Conservation (phyloP, 2,888 invertebrate species). For the Pachymerium ferrugineum region DNA sequence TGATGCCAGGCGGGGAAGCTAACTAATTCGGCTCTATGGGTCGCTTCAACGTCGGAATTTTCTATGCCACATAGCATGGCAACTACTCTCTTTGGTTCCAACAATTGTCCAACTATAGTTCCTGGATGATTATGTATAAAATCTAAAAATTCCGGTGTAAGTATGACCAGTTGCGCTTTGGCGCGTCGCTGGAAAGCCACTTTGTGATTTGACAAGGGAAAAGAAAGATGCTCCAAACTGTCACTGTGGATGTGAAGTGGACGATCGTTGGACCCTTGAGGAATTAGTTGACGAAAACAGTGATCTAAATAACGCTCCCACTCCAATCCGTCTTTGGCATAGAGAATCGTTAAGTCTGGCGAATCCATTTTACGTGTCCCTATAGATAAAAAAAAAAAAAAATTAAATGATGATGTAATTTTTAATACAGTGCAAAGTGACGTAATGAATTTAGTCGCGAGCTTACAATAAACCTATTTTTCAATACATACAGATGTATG, state of each 20-base stretch:
- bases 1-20: slow-evolving; percentile 74
- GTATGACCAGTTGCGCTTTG: slow-evolving; percentile 63
- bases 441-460: neutral
- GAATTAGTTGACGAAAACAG: slow-evolving; percentile 20
- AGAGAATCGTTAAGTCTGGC: slow-evolving; percentile 29
- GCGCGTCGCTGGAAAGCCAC: neutral
- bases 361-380: slow-evolving; percentile 29
- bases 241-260: slow-evolving; percentile 31
- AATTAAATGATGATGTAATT: neutral
- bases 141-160: slow-evolving; percentile 69
- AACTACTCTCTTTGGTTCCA: slow-evolving; percentile 66
- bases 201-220: slow-evolving; percentile 28
- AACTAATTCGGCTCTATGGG: slow-evolving; percentile 65
- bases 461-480: too few species aligned
- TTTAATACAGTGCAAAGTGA: neutral
- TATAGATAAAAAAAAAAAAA: neutral
- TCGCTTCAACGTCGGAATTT: slow-evolving; percentile 58
- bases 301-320: slow-evolving; percentile 29
- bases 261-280: neutral
- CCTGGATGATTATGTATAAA: slow-evolving; percentile 49
- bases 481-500: too few species aligned
- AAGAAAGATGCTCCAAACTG: slow-evolving; percentile 15
- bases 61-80: slow-evolving; percentile 77
- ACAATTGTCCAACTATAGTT: slow-evolving; percentile 54
- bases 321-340: slow-evolving; percentile 27